phyloP scores from a whole-genome alignment of 2,888 invertebrate genomes.

The Escarpia spicata region DNA sequence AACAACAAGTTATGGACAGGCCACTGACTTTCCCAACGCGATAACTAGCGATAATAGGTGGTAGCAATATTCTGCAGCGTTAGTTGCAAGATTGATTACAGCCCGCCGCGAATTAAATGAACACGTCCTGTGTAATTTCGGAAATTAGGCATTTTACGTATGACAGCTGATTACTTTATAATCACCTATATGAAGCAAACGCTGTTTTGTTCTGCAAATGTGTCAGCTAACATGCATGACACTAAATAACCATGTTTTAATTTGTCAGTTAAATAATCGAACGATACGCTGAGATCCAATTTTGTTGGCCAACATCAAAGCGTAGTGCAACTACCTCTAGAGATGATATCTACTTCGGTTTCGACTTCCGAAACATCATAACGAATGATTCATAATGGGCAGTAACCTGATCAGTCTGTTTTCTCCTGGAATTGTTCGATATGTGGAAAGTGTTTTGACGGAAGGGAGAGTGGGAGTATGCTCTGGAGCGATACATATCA shows the following conservation, averaged over 20 bases:
- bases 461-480: conserved; percentile 50
- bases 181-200: too few species aligned
- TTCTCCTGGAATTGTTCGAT: conserved; percentile 38
- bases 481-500: conserved; percentile 45
- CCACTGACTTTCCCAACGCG: not conserved
- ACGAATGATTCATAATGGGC: conserved; percentile 26
- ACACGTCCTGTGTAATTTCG: not conserved
- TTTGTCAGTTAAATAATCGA: not conserved
- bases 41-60: not conserved
- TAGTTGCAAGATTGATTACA: not conserved
- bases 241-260: not conserved
- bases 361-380: not conserved
- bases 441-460: conserved; percentile 44
- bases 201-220: not conserved
- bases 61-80: conserved; percentile 1
- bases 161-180: too few species aligned
- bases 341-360: not conserved
- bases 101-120: not conserved
- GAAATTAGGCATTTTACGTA: too few species aligned
- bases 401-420: conserved; percentile 23
- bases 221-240: not conserved
- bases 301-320: not conserved
- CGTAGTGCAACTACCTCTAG: conserved; percentile 13
- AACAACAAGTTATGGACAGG: not conserved
- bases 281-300: not conserved